Base-by-base conservation (phyloP, 1,140 invertebrate genomes). In the Dendroctonus valens region DNA sequence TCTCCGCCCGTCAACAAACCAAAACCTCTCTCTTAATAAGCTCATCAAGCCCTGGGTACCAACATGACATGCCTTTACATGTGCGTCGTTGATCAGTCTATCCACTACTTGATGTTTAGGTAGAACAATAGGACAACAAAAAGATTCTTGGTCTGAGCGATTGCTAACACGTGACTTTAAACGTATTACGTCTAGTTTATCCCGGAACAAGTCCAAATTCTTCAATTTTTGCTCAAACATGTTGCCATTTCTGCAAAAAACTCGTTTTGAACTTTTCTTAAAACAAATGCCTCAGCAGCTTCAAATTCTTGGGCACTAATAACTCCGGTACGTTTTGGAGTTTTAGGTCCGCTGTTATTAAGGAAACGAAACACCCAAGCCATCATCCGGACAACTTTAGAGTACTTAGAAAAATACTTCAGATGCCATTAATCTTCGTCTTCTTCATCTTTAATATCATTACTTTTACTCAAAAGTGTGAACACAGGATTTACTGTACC, bases 111-210 rank as follows among this genome's bases (percentile, higher is more conserved):
- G 46, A 53, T 74, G 60, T 41, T 66, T 72, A n/a, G 75, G 69
- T 55, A 78, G 72, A 9, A 77, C 42, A 41, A 73, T 65, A 0
- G 75, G 76, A 68, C 41, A 71, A 8, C 66, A 42, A 65, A 73
- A 77, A 39, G 38, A 5, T 14, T 66, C 59, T 15, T 8, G 11
- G 69, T 73, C 75, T 15, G 68, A 26, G 26, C 72, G 58, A 42
- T 67, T 71, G n/a, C 53, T 42, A 52, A 77, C 71, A 63, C 68
- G 70, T 40, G 69, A 70, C 73, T 57, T 75, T n/a, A n/a, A 64
- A 8, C 73, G 68, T 44, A 67, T 59, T 7, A 63, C 5, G 7
- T 46, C 59, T 37, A 9, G 7, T 26, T 60, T 46, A 46, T 60
- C 44, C 5, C 50, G 6, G 50, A 60, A 51, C 7, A 15, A 11